Evolutionary conservation across 2,113 vertebrate genomes (phyloP).

Genomic region (Labeo catla): DNA sequence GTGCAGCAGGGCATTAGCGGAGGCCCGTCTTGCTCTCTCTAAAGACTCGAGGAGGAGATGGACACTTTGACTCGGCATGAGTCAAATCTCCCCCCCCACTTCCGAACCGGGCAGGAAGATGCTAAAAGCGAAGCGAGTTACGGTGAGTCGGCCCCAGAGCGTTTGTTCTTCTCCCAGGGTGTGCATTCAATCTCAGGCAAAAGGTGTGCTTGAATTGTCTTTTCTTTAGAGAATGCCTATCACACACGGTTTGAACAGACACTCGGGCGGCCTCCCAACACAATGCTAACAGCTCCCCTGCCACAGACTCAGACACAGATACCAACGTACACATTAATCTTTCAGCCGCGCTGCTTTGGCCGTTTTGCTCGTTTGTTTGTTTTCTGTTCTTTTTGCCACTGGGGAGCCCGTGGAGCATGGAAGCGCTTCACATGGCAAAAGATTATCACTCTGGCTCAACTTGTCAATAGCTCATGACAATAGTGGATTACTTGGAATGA

Average conservation of each 20-base stretch:
- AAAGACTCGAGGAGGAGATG: constrained; percentile 77
- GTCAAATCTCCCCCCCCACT: constrained; percentile 73
- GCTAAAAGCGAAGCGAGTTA: constrained; percentile 72
- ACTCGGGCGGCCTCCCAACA: constrained; percentile 68
- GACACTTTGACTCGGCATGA: constrained; percentile 79
- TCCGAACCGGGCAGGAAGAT: constrained; percentile 65
- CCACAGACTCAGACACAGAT: constrained; percentile 56
- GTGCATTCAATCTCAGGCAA: constrained; percentile 68
- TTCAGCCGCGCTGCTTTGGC: constrained; percentile 61
- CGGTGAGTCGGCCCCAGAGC: constrained; percentile 63
- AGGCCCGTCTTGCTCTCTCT: constrained; percentile 74
- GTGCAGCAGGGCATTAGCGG: constrained; percentile 76
- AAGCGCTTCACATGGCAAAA: constrained; percentile 19
- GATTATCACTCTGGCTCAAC: constrained; percentile 15
- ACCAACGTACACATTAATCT: constrained; percentile 63
- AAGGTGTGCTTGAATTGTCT: constrained; percentile 60
- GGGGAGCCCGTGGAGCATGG: not conserved
- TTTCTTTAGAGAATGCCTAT: constrained; percentile 67
- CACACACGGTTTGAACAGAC: constrained; percentile 59
- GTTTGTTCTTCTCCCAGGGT: constrained; percentile 75
- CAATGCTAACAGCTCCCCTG: constrained; percentile 71
- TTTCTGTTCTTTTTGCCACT: constrained; percentile 45
- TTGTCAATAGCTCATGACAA: constrained; percentile 34
- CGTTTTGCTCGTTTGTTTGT: constrained; percentile 57
- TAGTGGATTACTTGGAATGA: constrained; percentile 1